Evolutionary conservation across 2,888 invertebrate genomes (phyloP).

Genomic region (Sussaba pulchella): DNA sequence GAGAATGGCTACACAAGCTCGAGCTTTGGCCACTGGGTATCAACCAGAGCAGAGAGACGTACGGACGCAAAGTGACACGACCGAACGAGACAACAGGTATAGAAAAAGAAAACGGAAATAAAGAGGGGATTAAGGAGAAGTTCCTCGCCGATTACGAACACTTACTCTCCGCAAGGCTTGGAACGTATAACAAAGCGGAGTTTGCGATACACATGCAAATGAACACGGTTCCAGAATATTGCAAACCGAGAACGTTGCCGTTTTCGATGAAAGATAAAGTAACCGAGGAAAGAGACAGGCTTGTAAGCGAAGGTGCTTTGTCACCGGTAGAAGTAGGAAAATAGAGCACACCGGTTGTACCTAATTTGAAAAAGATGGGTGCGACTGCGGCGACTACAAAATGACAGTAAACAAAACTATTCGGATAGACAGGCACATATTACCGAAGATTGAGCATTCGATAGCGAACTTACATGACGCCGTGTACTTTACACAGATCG

Average conservation of each 20-base stretch:
- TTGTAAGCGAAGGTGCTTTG: conserved; percentile 62
- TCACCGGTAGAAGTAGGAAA: no score
- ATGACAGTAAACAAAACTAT: conserved; percentile 67
- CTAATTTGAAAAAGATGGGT: conserved; percentile 71
- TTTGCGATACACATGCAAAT: no score
- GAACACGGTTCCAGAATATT: no score
- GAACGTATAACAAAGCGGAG: no score
- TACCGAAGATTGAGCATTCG: no score
- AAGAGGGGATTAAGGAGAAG: conserved; percentile 4
- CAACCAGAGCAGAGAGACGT: no score
- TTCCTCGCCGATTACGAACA: conserved; percentile 16
- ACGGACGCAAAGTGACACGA: no score
- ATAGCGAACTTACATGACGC: no score
- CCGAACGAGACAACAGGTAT: no score
- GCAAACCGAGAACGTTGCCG: no score
- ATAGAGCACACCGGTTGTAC: conserved; percentile 75
- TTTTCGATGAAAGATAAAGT: conserved; percentile 58
- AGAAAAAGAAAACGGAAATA: conserved; percentile 22
- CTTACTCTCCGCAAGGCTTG: not conserved
- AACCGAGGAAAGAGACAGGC: conserved; percentile 44
- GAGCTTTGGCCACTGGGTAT: conserved; percentile 2
- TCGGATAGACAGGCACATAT: conserved; percentile 60
- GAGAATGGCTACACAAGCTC: conserved; percentile 24
- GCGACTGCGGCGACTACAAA: conserved; percentile 73
- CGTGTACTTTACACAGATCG: no score